Conservation (phyloP, 2,888 invertebrate species). For the Plebejus anna region DNA sequence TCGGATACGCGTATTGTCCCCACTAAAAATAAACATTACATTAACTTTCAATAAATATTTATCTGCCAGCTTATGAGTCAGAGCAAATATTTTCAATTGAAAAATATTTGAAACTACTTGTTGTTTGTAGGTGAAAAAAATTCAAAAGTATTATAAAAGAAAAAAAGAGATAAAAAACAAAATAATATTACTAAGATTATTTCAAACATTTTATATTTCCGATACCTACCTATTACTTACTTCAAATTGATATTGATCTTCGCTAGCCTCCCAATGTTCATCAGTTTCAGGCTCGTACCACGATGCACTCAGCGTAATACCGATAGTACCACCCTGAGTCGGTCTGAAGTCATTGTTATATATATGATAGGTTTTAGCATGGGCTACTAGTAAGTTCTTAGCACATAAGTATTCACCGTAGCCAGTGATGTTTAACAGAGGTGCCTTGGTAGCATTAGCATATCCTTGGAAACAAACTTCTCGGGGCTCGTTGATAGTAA, state of each 20-base stretch:
- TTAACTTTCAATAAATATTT: too few species aligned
- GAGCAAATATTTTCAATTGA: too few species aligned
- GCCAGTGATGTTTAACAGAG: slow-evolving; percentile 51
- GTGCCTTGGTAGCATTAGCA: slow-evolving; percentile 45
- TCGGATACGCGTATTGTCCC: slow-evolving; percentile 81
- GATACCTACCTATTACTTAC: slow-evolving; percentile 41
- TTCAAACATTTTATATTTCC: too few species aligned
- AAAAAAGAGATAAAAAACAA: too few species aligned
- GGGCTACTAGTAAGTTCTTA: slow-evolving; percentile 69
- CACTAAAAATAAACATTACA: slow-evolving; percentile 48
- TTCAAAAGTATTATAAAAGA: too few species aligned
- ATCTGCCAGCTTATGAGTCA: too few species aligned
- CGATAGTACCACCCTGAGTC: slow-evolving; percentile 44
- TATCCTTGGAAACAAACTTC: slow-evolving; percentile 55
- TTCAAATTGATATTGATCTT: slow-evolving; percentile 69
- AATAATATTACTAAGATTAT: too few species aligned
- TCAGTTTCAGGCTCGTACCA: slow-evolving; percentile 57
- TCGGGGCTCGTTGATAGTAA: slow-evolving; percentile 74
- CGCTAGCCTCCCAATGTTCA: slow-evolving; percentile 59
- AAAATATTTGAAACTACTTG: too few species aligned
- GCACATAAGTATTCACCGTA: slow-evolving; percentile 63
- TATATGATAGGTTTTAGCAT: slow-evolving; percentile 57
- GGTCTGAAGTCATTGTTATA: slow-evolving; percentile 49
- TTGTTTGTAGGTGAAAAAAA: too few species aligned
- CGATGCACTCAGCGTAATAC: slow-evolving; percentile 39